Base-by-base conservation (phyloP, 2,113 vertebrate species). In the Cynocephalus volans region DNA sequence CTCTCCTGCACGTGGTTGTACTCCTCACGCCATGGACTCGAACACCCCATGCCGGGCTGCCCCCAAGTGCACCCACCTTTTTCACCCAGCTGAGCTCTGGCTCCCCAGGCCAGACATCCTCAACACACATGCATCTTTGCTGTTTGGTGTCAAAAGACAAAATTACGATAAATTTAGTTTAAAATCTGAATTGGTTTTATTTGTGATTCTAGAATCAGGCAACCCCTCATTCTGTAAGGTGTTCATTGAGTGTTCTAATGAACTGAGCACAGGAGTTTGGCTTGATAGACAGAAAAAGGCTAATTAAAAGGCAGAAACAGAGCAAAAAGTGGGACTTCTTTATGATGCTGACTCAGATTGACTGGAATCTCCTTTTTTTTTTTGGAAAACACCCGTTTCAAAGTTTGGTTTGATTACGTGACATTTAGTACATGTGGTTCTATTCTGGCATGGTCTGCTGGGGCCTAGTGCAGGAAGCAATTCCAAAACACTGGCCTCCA, bases 31-130 rank as follows among this genome's bases (percentile, higher is more conserved):
- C 26, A 4, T 64, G 54, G 12, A 72, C 12, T 19, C 13, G 31
- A 54, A 23, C 1, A 13, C 23, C 33, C n/a, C 24, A 33, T 62
- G 9, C 41, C 19, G 54, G 24, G 18, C n/a, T 48, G 33, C 7
- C 28, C 41, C 36, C 28, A 36, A 21, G 0, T 3, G 15, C 65
- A 54, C 8, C 4, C 2, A 2, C 14, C 24, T 7, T 33, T 60
- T 50, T 75, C 52, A 31, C 54, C 50, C 48, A 24, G 1, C 26
- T 41, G 17, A 56, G n/a, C 31, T 65, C 17, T 18, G 14, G 12
- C 1, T 24, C 36, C 3, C 60, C 60, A 19, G 50, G 15, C 31
- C 41, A n/a, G 17, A 17, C 15, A 33, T 52, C 31, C 48, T 9
- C 24, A 64, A 5, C 33, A 6, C 52, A 2, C 6, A 6, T 3